phyloP scores from a whole-genome alignment of 2,797 vertebrate species.

The Manis javanica region DNA sequence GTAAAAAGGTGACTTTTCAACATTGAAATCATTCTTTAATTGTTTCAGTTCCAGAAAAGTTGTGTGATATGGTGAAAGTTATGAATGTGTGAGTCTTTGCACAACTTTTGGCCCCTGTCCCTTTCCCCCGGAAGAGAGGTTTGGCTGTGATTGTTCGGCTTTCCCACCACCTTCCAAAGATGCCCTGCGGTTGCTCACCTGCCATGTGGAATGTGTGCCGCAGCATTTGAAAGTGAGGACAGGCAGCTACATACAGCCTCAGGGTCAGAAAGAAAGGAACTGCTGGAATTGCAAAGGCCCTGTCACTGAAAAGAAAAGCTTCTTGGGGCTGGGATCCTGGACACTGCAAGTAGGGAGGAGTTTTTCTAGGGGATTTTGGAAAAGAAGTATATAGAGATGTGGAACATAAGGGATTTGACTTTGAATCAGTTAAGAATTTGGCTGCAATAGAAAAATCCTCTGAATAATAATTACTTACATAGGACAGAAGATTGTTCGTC shows the following conservation, averaged over 20 bases:
- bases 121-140: not conserved
- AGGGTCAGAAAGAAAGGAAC: not conserved
- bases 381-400: not conserved
- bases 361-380: not conserved
- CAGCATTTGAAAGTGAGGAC: not conserved
- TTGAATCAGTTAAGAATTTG: not conserved
- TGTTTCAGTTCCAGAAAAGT: not conserved
- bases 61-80: not conserved
- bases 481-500: not conserved
- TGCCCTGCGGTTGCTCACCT: not conserved
- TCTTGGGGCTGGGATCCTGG: not conserved
- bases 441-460: not conserved
- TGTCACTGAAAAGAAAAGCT: not conserved
- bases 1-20: not conserved
- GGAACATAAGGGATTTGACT: not conserved
- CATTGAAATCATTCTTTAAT: not conserved
- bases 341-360: not conserved
- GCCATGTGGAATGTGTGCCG: not conserved
- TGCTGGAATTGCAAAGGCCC: not conserved
- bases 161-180: not conserved
- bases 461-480: not conserved
- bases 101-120: not conserved
- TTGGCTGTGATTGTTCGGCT: not conserved
- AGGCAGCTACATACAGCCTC: not conserved
- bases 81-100: not conserved